phyloP scores from a whole-genome alignment of 2,113 vertebrate genomes.

The Epinephelus fuscoguttatus region DNA sequence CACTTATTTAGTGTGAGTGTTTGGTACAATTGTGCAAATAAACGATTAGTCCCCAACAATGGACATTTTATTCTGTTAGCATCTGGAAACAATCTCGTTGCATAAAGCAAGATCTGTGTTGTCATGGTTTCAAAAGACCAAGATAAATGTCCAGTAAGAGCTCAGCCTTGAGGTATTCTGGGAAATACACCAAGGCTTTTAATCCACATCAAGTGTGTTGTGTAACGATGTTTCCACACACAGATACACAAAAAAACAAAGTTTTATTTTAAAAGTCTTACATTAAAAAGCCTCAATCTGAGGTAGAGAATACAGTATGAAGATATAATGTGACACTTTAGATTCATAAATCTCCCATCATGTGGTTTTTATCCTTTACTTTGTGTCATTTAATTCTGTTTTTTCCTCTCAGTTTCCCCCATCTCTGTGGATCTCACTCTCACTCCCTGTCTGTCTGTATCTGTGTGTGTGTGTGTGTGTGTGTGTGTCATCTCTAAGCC shows the following conservation, averaged over 20 bases:
- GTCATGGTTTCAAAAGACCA: slow-evolving; percentile 42
- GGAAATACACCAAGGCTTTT: slow-evolving; percentile 49
- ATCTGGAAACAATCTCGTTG: slow-evolving; percentile 24
- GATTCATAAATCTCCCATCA: neutral
- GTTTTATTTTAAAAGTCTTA: neutral
- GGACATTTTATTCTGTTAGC: neutral
- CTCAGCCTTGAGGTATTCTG: slow-evolving; percentile 52
- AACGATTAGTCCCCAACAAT: neutral
- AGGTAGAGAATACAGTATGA: neutral
- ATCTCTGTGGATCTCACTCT: neutral
- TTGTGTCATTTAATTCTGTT: neutral
- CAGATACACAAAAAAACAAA: neutral
- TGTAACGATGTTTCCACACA: neutral
- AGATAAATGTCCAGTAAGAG: slow-evolving; percentile 37
- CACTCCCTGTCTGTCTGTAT: slow-evolving; percentile 9
- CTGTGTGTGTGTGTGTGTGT: slow-evolving; percentile 27
- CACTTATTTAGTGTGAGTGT: neutral
- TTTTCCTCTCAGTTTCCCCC: neutral
- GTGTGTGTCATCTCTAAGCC: slow-evolving; percentile 37
- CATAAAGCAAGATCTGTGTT: slow-evolving; percentile 25
- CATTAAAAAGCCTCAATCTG: neutral
- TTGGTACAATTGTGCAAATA: neutral
- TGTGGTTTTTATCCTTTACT: neutral
- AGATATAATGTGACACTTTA: neutral
- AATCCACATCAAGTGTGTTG: slow-evolving; percentile 18